Conservation (phyloP, 2,113 vertebrate species). For the Poeciliopsis turrubarensis region DNA sequence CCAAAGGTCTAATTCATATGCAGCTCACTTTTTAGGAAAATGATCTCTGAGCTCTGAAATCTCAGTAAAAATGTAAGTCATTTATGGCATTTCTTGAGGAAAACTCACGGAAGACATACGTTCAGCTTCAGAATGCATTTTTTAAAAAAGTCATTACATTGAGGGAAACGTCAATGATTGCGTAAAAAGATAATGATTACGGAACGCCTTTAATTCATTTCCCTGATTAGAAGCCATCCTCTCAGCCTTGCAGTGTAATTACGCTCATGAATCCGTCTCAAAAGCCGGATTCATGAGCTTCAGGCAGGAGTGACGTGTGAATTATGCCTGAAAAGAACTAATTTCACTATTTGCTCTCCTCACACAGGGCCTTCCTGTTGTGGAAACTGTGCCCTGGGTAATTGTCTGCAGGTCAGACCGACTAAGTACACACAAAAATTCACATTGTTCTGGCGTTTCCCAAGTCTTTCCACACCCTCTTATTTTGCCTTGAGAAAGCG, state of each 20-base stretch:
- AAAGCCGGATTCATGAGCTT: slow-evolving; percentile 44
- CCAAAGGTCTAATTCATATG: too few species aligned
- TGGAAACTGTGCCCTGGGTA: slow-evolving; percentile 55
- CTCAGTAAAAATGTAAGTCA: too few species aligned
- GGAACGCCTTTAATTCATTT: slow-evolving; percentile 26
- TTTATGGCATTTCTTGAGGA: too few species aligned
- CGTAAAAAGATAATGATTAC: slow-evolving; percentile 5
- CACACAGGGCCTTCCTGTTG: slow-evolving; percentile 62
- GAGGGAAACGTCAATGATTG: too few species aligned
- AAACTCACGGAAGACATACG: too few species aligned
- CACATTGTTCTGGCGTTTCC: slow-evolving; percentile 74
- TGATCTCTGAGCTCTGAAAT: too few species aligned
- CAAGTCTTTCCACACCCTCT: slow-evolving; percentile 74
- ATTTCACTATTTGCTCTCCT: slow-evolving; percentile 39
- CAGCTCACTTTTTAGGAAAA: too few species aligned
- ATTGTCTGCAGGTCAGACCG: slow-evolving; percentile 64
- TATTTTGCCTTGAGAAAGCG: slow-evolving; percentile 80
- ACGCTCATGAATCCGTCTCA: too few species aligned
- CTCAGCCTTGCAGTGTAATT: slow-evolving; percentile 26
- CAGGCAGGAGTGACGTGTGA: slow-evolving; percentile 39
- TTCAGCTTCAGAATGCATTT: too few species aligned
- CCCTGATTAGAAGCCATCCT: neutral
- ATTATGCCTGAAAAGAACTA: slow-evolving; percentile 54
- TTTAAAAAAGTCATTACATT: too few species aligned
- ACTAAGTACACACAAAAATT: slow-evolving; percentile 43